Conservation (phyloP, 2,888 invertebrate species). For the Agrotis segetum region DNA sequence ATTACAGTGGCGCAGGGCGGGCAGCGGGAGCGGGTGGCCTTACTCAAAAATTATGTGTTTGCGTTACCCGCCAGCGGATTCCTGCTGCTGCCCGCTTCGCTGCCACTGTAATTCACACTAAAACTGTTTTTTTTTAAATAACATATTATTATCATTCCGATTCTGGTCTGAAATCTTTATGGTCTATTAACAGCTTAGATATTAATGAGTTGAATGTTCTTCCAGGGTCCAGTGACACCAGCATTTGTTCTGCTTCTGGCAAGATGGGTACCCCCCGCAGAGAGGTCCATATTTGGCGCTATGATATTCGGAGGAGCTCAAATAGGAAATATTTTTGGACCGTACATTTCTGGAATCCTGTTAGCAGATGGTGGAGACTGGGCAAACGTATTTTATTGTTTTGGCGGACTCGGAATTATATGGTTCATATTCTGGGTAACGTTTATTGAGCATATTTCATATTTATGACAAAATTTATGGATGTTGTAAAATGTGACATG, state of each 20-base stretch:
- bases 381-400: constrained; percentile 91
- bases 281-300: constrained; percentile 90
- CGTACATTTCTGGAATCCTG: constrained; percentile 86
- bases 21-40: no score
- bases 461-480: constrained; percentile 26
- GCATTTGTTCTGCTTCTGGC: constrained; percentile 92
- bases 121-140: no score
- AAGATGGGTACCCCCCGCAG: constrained; percentile 91
- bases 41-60: no score
- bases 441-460: constrained; percentile 33
- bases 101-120: no score
- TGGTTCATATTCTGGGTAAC: constrained; percentile 90
- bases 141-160: no score
- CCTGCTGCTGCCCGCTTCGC: no score
- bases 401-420: constrained; percentile 88
- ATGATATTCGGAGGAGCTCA: constrained; percentile 92
- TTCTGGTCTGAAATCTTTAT: not conserved
- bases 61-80: no score
- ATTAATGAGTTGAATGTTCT: not conserved
- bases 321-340: constrained; percentile 89
- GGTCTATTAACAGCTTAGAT: no score
- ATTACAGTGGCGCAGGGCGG: no score
- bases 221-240: constrained; percentile 91
- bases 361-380: constrained; percentile 87
- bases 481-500: constrained; percentile 33